Evolutionary conservation across 2,888 invertebrate genomes (phyloP), one percentile per base, ranked within the genome.

Genomic region (Polydrusus pterygomalis): DNA sequence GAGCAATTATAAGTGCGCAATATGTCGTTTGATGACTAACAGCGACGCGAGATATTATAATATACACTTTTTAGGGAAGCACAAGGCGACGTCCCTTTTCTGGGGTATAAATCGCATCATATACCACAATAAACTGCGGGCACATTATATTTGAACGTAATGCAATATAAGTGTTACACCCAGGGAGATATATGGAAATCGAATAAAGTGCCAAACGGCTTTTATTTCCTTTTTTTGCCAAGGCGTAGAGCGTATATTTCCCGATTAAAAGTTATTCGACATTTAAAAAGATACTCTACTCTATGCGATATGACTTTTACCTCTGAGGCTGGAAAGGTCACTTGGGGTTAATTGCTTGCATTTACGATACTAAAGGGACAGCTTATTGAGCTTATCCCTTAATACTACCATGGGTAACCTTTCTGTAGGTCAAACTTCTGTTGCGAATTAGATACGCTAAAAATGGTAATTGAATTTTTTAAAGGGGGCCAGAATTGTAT

Each of bases 351-450:
- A 87, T 87, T 86, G 85, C 82, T 82, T 79, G 80, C 82, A 86
- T 86, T 87, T 87, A 87, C 85, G 84, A 83, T 82, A 83, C 86
- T 83, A 83, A 83, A 84, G 87, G 87, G 87, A 86, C 85, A 83
- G 83, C 83, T 87, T 87, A 87, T 86, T 83, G 85, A 83, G 84
- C 83, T 87, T 87, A 87, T 86, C 83, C 85, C 85, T 84, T 86
- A 86, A 86, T 86, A 85, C 79, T 84, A 79, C 84, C 85, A 85
- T 85, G 84, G 84, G 81, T 86, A 84, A 86, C 86, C 86, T 87
- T 87, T 85, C 45, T 10, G 67, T 62, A 74, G 74, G 74, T 62
- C 68, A 62, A 54, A 17, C 17, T 60, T 38, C 34, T 34, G 58
- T 58, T 58, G n/a, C 9, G 54, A 54, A 13, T 18, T 30, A 34